Percentiles rank a stretch among this genome's conserved stretches.
These are phyloP conservation scores for Dicranocentrus wangi DNA, from an alignment of 2,888 invertebrate species.

Conservation along the genomic window DNA sequence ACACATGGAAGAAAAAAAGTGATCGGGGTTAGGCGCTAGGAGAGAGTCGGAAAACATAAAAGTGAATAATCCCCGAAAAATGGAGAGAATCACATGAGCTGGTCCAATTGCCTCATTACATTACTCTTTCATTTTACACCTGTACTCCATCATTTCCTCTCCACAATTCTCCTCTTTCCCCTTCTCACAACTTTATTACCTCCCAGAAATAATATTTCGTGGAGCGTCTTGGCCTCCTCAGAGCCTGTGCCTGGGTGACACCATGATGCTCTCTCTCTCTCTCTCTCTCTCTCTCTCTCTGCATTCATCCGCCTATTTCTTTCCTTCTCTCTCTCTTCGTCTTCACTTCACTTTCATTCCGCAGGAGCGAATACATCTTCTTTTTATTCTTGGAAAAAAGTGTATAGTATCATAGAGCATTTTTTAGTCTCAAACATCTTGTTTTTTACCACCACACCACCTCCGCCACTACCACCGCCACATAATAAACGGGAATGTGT, in stretches of 20 bases:
- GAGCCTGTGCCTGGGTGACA: background rate
- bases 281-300: no score
- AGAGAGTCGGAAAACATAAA: constrained; percentile 26
- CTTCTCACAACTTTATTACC: constrained; percentile 22
- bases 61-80: constrained; percentile 48
- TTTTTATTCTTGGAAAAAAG: no score
- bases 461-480: no score
- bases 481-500: no score
- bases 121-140: constrained; percentile 43
- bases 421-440: background rate
- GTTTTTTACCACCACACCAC: constrained; percentile 6
- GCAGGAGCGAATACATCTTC: no score
- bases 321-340: no score
- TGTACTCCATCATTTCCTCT: constrained; percentile 34
- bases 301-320: no score
- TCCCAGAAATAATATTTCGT: background rate
- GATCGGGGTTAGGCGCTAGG: no score
- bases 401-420: background rate
- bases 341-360: no score
- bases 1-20: no score
- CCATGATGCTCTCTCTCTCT: constrained; percentile 6
- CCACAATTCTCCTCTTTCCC: background rate
- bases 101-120: constrained; percentile 48
- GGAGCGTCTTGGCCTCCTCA: background rate
- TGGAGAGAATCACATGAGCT: constrained; percentile 17